Evolutionary conservation across 2,797 vertebrate genomes (phyloP).

Genomic region (Tarsius wallacei): DNA sequence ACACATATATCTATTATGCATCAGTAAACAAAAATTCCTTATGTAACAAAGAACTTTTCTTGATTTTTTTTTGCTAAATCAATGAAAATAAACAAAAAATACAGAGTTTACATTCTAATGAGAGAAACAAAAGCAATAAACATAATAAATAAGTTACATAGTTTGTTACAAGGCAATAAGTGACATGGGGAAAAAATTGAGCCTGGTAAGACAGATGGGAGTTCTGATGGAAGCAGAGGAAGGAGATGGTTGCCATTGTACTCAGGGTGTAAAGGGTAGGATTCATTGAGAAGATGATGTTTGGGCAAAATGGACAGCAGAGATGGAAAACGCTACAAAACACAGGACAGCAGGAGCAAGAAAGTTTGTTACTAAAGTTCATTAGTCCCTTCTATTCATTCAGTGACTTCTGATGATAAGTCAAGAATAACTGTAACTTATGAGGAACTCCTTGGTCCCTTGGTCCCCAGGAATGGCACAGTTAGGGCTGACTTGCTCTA

Average conservation of each 20-base stretch:
- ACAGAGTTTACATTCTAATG: neutral
- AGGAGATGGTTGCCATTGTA: neutral
- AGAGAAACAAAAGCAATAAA: neutral
- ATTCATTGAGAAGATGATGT: neutral
- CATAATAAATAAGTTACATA: neutral
- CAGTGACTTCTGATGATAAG: neutral
- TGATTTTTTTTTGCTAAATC: neutral
- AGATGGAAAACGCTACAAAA: neutral
- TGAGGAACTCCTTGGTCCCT: neutral
- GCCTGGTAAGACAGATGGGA: neutral
- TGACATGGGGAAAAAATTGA: neutral
- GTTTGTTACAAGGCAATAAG: neutral
- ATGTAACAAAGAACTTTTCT: neutral
- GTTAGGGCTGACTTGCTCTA: neutral
- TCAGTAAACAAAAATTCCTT: neutral
- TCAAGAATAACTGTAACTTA: neutral
- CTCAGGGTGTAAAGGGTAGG: neutral
- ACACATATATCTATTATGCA: neutral
- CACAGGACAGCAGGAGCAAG: neutral
- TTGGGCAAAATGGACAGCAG: neutral
- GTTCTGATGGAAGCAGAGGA: neutral
- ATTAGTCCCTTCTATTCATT: neutral
- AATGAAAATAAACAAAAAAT: constrained; percentile 33
- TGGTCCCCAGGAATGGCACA: neutral
- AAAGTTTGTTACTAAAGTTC: neutral